Evolutionary conservation across 2,888 invertebrate genomes (phyloP).

Genomic region (Orthosia cruda): DNA sequence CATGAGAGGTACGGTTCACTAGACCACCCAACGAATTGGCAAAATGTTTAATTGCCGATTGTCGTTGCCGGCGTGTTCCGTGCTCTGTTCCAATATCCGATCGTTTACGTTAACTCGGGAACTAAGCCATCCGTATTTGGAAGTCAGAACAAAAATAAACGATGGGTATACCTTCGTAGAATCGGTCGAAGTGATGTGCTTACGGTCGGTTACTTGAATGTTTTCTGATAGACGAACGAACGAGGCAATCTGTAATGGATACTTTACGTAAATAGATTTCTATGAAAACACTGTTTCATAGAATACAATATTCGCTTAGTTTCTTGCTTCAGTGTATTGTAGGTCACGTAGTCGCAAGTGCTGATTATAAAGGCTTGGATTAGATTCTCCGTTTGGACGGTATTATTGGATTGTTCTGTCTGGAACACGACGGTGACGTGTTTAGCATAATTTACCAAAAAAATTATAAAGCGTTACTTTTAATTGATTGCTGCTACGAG

Average conservation of each 20-base stretch:
- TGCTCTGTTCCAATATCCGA: not conserved
- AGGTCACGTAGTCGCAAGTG: not conserved
- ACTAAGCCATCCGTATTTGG: not conserved
- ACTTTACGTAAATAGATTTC: not conserved
- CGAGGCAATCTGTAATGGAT: not conserved
- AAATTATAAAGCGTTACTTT: too few species aligned
- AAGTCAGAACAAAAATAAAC: constrained; percentile 29
- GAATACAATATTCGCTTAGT: too few species aligned
- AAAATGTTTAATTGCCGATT: too few species aligned
- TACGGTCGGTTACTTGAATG: not conserved
- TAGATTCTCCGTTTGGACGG: not conserved
- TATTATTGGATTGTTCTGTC: too few species aligned
- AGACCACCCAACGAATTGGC: too few species aligned
- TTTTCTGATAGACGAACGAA: not conserved
- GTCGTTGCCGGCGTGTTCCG: not conserved
- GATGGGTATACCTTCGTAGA: constrained; percentile 1
- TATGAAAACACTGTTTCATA: not conserved
- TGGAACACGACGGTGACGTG: too few species aligned
- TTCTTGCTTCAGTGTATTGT: too few species aligned
- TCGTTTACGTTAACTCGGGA: constrained; percentile 10
- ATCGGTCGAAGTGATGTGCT: constrained; percentile 28
- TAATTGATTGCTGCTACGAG: too few species aligned
- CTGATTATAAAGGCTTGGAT: not conserved
- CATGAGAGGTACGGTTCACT: too few species aligned
- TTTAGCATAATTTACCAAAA: too few species aligned